Evolutionary conservation across 2,113 vertebrate species (phyloP), one percentile per base, ranked within the genome.

Genomic region (Ploceus nigricollis): DNA sequence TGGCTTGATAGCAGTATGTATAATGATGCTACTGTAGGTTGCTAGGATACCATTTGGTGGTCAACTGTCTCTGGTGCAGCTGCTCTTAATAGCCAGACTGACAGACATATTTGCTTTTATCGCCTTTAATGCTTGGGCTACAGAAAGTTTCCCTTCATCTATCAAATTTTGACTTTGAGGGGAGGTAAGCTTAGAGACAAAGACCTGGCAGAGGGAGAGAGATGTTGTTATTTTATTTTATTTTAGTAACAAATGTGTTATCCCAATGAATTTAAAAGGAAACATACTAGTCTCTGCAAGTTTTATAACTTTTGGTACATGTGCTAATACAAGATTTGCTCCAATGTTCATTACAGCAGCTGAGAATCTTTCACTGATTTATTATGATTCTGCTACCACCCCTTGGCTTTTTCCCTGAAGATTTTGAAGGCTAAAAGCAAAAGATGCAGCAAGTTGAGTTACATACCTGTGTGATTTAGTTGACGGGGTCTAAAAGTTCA

Each of bases 11-110:
- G 63, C 66, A 91, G 61, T 91, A 69, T 77, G 72, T 96, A 64
- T 94, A 94, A 95, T 1, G 85, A 90, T 94, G 72, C 84, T 86
- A 51, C 77, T 85, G 44, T 75, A 39, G 72, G 96, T 97, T 97
- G 94, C 97, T 97, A 97, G 96, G 96, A 97, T 95, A 96, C 96
- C 85, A 42, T 95, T 97, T 95, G 92, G 87, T 91, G 82, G 81
- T 93, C 94, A 96, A 80, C 95, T 92, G 61, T 90, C 47, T 97
- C 76, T 68, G 73, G 65, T 78, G 82, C 65, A 87, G 61, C 85
- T 14, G 65, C 73, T 90, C 89, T 93, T 90, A 75, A 77, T 86
- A 72, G 71, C 81, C 80, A 94, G 79, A 60, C 84, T 88, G 40
- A 90, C 6, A 50, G 83, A 93, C 94, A 88, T 81, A 89, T 94